Percentiles rank a stretch among this genome's conserved stretches.
phyloP scores from a whole-genome alignment of 1,140 invertebrate species.

The Ceratina australensis region DNA sequence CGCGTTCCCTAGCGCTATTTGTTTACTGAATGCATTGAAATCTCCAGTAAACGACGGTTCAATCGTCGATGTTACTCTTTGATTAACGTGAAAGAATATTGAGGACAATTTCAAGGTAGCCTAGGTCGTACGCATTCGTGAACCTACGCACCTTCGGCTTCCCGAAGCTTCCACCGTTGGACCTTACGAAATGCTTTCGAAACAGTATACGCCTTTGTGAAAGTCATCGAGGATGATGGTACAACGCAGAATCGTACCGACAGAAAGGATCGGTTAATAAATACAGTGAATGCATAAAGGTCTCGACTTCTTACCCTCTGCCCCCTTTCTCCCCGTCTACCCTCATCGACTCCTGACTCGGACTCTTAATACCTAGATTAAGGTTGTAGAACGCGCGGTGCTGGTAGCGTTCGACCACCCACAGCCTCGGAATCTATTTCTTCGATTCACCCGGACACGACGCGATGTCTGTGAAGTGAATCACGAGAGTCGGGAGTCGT shows the following conservation, averaged over 20 bases:
- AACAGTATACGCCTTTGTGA: constrained; percentile 30
- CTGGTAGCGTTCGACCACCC: constrained; percentile 46
- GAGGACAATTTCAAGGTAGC: too few relatives aligned
- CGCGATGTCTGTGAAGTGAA: constrained; percentile 28
- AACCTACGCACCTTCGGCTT: neutral
- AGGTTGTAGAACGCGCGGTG: constrained; percentile 19
- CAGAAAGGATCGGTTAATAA: constrained; percentile 15
- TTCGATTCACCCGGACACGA: constrained; percentile 27
- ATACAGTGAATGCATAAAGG: constrained; percentile 6
- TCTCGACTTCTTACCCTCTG: constrained; percentile 8
- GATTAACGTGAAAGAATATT: too few relatives aligned
- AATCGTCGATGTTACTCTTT: too few relatives aligned
- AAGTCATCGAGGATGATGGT: constrained; percentile 25
- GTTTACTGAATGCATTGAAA: too few relatives aligned
- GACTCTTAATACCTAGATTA: constrained; percentile 54
- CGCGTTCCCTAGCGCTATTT: too few relatives aligned
- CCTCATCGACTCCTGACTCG: constrained; percentile 12
- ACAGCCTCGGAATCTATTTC: constrained; percentile 26
- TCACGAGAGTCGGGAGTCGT: constrained; percentile 34
- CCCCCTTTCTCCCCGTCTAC: neutral
- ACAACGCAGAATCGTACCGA: neutral
- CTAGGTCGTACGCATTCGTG: too few relatives aligned
- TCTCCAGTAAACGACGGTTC: too few relatives aligned
- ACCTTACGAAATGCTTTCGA: constrained; percentile 25
- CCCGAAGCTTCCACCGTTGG: neutral